Evolutionary conservation across 2,113 vertebrate species (phyloP), one percentile per base, ranked within the genome.

Genomic region (Numida meleagris): DNA sequence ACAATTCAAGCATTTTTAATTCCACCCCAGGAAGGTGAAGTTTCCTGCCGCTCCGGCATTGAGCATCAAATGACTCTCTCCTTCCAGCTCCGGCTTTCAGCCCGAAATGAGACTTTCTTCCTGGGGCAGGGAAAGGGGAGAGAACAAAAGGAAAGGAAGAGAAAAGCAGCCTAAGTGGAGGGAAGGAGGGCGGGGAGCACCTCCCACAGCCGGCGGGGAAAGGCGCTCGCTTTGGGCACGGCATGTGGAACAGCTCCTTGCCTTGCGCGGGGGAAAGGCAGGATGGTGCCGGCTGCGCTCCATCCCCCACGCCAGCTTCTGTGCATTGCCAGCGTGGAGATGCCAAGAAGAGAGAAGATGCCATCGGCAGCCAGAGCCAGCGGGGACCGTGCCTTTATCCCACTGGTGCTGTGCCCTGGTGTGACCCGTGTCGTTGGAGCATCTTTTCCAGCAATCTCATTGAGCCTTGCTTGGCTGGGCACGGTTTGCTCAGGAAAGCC

Each of bases 11-110:
- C 14, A 1, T 84, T 89, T 93, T 94, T 90, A 94, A 87, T 97
- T 96, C 82, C 87, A 89, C 75, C 81, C 94, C 77, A 88, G 93
- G 96, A 96, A 96, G 77, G 57, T 93, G 83, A 96, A 79, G 92
- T 91, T 92, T 95, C 89, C 93, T 85, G 71, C 79, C 29, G 66
- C 70, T 94, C 93, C 20, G 36, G 92, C 77, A 96, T 82, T 96
- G 77, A 96, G 81, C 45, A 51, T 50, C 90, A 89, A 87, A 94
- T 71, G 50, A 89, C 82, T 94, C 90, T 93, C 90, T 77, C 88
- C 61, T 58, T 94, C 70, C 71, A 84, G 33, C 4, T 16, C 34
- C 61, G 67, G 53, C 83, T 90, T 81, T 94, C 80, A 92, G 85
- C 57, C 83, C 71, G 82, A 95, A 96, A 97, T 66, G 62, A 95